Conservation (phyloP, 2,888 invertebrate genomes). For the Amorpha juglandis region DNA sequence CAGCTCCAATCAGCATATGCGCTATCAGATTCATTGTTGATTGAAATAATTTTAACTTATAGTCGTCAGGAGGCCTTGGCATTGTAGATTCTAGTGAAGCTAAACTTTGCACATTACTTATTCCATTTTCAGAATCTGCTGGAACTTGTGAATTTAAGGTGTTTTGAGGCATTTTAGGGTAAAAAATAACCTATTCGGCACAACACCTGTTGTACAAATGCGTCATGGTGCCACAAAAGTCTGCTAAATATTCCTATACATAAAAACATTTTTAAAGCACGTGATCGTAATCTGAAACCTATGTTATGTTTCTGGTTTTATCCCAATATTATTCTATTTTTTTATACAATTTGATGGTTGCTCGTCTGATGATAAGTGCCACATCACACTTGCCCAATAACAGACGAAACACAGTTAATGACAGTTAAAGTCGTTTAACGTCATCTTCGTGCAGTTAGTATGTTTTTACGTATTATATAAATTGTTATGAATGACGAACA, state of each 20-base stretch:
- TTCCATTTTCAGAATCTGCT: slow-evolving; percentile 24
- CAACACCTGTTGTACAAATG: not conserved
- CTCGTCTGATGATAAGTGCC: not conserved
- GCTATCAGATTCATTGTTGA: slow-evolving; percentile 53
- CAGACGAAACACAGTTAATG: too few relatives aligned
- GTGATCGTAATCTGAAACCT: not conserved
- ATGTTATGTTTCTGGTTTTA: slow-evolving; percentile 1
- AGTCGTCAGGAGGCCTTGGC: slow-evolving; percentile 34
- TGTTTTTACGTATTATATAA: not conserved
- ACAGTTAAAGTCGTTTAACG: too few relatives aligned
- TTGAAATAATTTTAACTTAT: slow-evolving; percentile 52
- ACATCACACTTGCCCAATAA: too few relatives aligned
- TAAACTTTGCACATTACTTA: slow-evolving; percentile 28
- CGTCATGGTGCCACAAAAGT: not conserved
- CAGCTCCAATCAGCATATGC: slow-evolving; percentile 57
- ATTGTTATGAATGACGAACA: not conserved
- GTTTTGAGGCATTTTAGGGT: slow-evolving; percentile 36
- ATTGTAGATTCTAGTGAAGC: slow-evolving; percentile 24
- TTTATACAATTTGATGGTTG: not conserved
- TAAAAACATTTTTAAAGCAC: not conserved
- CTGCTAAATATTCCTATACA: not conserved
- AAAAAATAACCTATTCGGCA: slow-evolving; percentile 2
- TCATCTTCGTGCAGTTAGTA: too few relatives aligned
- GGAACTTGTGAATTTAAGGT: slow-evolving; percentile 29
- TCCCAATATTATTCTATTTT: not conserved